These are phyloP conservation scores for Calyptommatus sinebrachiatus DNA, from an alignment of 2,113 vertebrate species.

Conservation along the genomic window DNA sequence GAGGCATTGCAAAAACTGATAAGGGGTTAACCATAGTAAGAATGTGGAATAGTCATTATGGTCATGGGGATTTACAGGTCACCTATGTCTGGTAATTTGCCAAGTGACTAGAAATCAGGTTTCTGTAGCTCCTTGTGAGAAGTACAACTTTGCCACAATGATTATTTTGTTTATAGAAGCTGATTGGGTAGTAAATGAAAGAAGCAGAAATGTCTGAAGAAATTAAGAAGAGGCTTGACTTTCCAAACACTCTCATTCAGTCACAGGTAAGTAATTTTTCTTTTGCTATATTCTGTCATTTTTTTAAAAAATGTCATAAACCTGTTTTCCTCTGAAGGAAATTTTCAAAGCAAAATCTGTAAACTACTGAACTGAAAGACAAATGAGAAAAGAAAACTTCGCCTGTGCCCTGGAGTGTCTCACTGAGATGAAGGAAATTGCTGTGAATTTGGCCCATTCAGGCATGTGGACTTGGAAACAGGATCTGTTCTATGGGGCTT, in stretches of 20 bases:
- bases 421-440: not conserved
- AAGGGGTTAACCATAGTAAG: too few species aligned
- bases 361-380: not conserved
- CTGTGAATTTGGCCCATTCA: not conserved
- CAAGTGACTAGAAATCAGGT: not conserved
- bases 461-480: too few species aligned
- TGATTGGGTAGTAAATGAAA: conserved; percentile 33
- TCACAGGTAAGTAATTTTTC: conserved; percentile 81
- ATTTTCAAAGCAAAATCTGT: not conserved
- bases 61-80: too few species aligned
- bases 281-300: conserved; percentile 15
- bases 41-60: too few species aligned
- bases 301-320: conserved; percentile 12
- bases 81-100: too few species aligned
- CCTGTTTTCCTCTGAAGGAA: not conserved
- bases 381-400: not conserved
- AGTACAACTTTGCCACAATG: not conserved
- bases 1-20: too few species aligned
- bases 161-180: conserved; percentile 58
- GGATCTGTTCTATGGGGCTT: too few species aligned
- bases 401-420: not conserved
- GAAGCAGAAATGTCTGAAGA: conserved; percentile 78
- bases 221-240: conserved; percentile 86
- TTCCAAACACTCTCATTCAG: conserved; percentile 86
- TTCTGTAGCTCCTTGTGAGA: not conserved